Evolutionary conservation across 2,888 invertebrate genomes (phyloP).

Genomic region (Drosophila fulvimacula): DNA sequence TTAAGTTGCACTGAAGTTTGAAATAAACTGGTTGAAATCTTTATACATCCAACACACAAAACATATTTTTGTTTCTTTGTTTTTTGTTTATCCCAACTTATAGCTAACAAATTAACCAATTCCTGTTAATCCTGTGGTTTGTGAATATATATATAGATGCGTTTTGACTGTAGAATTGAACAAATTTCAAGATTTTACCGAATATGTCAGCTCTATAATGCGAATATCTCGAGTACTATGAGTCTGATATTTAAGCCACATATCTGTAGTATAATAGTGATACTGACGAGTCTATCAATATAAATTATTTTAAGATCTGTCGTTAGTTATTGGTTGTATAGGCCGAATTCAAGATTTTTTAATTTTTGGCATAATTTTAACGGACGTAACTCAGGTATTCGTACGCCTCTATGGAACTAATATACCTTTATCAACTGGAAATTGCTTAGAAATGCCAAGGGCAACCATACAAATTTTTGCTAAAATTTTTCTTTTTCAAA

Average conservation of each 20-base stretch:
- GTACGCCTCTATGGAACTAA: neutral
- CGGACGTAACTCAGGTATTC: neutral
- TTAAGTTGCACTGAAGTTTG: slow-evolving; percentile 51
- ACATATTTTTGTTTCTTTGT: neutral
- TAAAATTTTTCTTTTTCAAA: no score
- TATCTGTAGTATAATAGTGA: neutral
- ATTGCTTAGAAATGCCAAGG: no score
- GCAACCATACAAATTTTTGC: no score
- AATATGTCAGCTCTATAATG: neutral
- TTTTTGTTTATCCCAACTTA: neutral
- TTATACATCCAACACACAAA: slow-evolving; percentile 28
- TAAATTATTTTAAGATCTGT: neutral
- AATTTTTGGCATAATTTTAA: no score
- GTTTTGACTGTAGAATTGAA: neutral
- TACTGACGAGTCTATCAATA: neutral
- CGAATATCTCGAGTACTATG: neutral
- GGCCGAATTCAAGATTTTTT: neutral
- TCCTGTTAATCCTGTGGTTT: neutral
- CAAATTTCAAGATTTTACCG: neutral
- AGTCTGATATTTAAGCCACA: neutral
- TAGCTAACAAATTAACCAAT: neutral
- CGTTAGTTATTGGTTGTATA: neutral
- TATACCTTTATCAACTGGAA: no score
- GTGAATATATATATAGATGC: neutral
- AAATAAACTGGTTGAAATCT: slow-evolving; percentile 60